A percentile compares a stretch with the other conserved stretches of the same genome.
Conservation (phyloP, 2,888 invertebrate genomes). For the Archips crataeganus region DNA sequence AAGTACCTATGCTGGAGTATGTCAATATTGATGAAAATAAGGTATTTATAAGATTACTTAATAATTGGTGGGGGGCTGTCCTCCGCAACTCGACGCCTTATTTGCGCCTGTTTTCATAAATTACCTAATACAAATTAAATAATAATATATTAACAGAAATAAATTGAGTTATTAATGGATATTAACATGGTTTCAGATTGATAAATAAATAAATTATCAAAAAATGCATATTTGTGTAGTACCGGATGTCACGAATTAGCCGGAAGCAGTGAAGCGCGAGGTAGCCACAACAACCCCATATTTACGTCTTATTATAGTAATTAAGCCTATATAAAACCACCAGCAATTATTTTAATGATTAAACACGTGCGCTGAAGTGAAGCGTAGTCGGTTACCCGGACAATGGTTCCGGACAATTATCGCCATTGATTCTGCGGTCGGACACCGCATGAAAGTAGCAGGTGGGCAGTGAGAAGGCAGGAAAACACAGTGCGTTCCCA, state of each 20-base stretch:
- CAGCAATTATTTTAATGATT: conserved; percentile 80
- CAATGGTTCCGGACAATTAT: conserved; percentile 75
- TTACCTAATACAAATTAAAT: too few species aligned
- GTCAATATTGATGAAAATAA: too few species aligned
- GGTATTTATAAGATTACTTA: too few species aligned
- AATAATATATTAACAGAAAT: too few species aligned
- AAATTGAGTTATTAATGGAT: neutral
- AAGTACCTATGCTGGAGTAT: too few species aligned
- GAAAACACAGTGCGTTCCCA: conserved; percentile 32
- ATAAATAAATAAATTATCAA: conserved; percentile 15
- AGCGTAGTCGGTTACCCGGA: conserved; percentile 66
- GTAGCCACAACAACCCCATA: conserved; percentile 69
- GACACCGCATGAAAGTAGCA: conserved; percentile 58
- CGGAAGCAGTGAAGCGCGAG: conserved; percentile 70
- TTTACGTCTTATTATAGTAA: conserved; percentile 78
- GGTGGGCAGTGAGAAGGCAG: conserved; percentile 57
- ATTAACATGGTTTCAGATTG: neutral
- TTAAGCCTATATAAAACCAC: conserved; percentile 82
- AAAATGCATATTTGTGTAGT: conserved; percentile 43
- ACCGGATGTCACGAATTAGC: conserved; percentile 83
- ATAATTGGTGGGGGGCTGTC: too few species aligned
- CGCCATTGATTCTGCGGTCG: conserved; percentile 82
- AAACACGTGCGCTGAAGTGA: conserved; percentile 79
- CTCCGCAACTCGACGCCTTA: too few species aligned
- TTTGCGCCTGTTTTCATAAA: too few species aligned